These are phyloP conservation scores for Hippocampus mohnikei DNA, from an alignment of 2,113 vertebrate species.

Conservation along the genomic window DNA sequence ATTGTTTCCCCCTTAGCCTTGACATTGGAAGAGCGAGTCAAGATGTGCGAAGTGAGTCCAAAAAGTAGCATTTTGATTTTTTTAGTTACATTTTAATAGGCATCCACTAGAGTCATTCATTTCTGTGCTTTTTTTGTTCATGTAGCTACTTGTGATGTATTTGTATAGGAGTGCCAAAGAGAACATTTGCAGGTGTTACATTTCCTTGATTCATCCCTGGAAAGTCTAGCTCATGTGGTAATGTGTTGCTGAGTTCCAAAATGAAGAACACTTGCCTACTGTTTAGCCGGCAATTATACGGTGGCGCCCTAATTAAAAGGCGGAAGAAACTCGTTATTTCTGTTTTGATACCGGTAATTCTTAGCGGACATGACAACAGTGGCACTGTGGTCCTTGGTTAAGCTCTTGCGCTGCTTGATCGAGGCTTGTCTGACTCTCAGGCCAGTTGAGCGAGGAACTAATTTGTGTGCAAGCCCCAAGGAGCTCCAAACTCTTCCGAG, in stretches of 20 bases:
- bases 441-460: conserved; percentile 63
- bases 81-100: neutral
- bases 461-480: conserved; percentile 74
- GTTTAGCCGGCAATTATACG: conserved; percentile 48
- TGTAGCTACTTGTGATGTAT: neutral
- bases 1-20: too few relatives aligned
- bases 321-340: conserved; percentile 36
- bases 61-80: too few relatives aligned
- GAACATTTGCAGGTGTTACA: conserved; percentile 45
- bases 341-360: conserved; percentile 35
- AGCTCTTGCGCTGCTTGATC: conserved; percentile 34
- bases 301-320: conserved; percentile 50
- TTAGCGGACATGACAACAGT: conserved; percentile 2
- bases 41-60: too few relatives aligned
- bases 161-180: neutral
- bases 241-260: conserved; percentile 42
- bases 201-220: conserved; percentile 60
- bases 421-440: conserved; percentile 44
- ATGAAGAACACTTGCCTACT: conserved; percentile 44
- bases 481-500: conserved; percentile 69
- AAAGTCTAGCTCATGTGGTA: conserved; percentile 34
- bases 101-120: neutral
- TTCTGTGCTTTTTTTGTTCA: neutral
- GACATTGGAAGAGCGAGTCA: too few relatives aligned
- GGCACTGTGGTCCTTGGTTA: conserved; percentile 25